Conservation (phyloP, 2,888 invertebrate species). For the Melinaea marsaeus region DNA sequence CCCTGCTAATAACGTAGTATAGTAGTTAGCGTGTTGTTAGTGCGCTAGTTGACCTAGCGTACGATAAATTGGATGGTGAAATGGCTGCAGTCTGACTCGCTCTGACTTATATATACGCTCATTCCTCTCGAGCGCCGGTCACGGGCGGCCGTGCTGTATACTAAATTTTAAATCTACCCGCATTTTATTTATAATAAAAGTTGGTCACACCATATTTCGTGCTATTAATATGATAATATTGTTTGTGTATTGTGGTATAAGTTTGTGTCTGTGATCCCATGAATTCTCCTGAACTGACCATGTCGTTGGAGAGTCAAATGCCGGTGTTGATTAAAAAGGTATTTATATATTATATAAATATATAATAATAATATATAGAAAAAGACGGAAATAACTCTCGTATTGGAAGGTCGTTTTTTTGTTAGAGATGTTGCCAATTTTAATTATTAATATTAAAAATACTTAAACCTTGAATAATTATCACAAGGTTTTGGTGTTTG, state of each 20-base stretch:
- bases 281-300: slow-evolving; percentile 63
- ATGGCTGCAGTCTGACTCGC: slow-evolving; percentile 12
- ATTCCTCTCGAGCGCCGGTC: slow-evolving; percentile 59
- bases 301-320: slow-evolving; percentile 69
- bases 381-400: too few species aligned
- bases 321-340: slow-evolving; percentile 70
- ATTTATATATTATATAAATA: slow-evolving; percentile 21
- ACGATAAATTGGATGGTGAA: too few species aligned
- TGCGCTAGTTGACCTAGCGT: too few species aligned
- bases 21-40: too few species aligned
- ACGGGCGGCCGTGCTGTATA: slow-evolving; percentile 53
- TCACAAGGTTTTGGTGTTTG: neutral
- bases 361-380: too few species aligned
- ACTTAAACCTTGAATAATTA: neutral
- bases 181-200: slow-evolving; percentile 21
- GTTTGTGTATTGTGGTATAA: slow-evolving; percentile 6
- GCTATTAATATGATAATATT: slow-evolving; percentile 32
- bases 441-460: neutral
- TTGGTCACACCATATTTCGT: slow-evolving; percentile 19
- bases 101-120: slow-evolving; percentile 41
- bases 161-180: slow-evolving; percentile 35
- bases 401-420: too few species aligned
- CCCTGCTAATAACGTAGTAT: too few species aligned
- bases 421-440: neutral
- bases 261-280: slow-evolving; percentile 33